phyloP scores from a whole-genome alignment of 2,113 vertebrate genomes.

The Desmodus rotundus region DNA sequence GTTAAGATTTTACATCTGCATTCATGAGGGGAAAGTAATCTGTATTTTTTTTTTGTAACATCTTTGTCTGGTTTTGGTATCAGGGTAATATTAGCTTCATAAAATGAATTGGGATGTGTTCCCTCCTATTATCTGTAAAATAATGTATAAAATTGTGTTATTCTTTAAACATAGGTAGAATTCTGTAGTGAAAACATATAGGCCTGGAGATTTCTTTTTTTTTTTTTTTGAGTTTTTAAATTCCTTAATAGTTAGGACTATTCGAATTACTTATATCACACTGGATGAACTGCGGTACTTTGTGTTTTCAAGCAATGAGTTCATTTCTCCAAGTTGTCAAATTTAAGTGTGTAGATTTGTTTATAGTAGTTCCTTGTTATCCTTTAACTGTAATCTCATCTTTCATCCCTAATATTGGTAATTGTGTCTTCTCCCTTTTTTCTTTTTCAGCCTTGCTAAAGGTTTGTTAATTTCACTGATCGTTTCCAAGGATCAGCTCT shows the following conservation, averaged over 20 bases:
- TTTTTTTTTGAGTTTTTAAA: background rate
- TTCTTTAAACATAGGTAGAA: background rate
- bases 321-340: background rate
- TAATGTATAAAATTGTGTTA: background rate
- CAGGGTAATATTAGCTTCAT: background rate
- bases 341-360: background rate
- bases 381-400: background rate
- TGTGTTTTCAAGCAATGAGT: background rate
- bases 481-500: background rate
- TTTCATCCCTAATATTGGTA: background rate
- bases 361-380: background rate
- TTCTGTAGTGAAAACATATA: background rate
- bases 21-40: background rate
- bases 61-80: background rate
- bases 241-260: background rate
- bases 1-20: background rate
- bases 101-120: background rate
- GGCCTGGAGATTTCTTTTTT: background rate
- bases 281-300: background rate
- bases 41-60: background rate
- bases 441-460: background rate
- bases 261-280: background rate
- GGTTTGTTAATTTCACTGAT: background rate
- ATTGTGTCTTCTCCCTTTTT: background rate
- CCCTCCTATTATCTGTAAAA: background rate